These are phyloP conservation scores for Zaprionus lachaisei DNA, from an alignment of 1,140 invertebrate genomes.

Conservation along the genomic window DNA sequence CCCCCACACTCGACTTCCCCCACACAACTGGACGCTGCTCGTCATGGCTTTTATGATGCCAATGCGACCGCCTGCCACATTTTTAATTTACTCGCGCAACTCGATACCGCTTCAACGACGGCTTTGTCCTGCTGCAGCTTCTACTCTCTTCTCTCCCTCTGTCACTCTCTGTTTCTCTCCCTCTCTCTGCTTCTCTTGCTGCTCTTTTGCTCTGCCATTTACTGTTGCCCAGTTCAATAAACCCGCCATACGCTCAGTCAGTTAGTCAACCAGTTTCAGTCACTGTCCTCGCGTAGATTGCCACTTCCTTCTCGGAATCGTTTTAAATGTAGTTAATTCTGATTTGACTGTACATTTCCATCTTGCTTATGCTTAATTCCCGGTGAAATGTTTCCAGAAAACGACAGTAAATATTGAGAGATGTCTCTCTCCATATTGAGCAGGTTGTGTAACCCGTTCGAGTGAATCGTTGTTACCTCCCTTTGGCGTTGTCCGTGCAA, in stretches of 20 bases:
- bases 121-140: conserved; percentile 28
- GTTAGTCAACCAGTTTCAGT: conserved; percentile 29
- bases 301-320: conserved; percentile 18
- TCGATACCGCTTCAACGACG: conserved; percentile 36
- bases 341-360: conserved; percentile 52
- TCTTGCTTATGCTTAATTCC: conserved; percentile 15
- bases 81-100: conserved; percentile 71
- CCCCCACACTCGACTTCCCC: conserved; percentile 20
- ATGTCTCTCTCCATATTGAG: not conserved
- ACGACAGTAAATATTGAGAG: conserved; percentile 8
- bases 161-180: not conserved
- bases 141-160: not conserved
- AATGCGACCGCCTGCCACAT: conserved; percentile 63
- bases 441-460: not conserved
- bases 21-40: not conserved
- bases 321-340: conserved; percentile 77
- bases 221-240: conserved; percentile 66
- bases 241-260: conserved; percentile 56
- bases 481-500: too few species aligned
- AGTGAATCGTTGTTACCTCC: too few species aligned
- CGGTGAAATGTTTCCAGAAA: not conserved
- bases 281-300: conserved; percentile 17
- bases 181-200: not conserved
- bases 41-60: conserved; percentile 69
- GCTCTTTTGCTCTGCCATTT: not conserved